Conservation (phyloP, 2,888 invertebrate species). For the Euclidia mi region DNA sequence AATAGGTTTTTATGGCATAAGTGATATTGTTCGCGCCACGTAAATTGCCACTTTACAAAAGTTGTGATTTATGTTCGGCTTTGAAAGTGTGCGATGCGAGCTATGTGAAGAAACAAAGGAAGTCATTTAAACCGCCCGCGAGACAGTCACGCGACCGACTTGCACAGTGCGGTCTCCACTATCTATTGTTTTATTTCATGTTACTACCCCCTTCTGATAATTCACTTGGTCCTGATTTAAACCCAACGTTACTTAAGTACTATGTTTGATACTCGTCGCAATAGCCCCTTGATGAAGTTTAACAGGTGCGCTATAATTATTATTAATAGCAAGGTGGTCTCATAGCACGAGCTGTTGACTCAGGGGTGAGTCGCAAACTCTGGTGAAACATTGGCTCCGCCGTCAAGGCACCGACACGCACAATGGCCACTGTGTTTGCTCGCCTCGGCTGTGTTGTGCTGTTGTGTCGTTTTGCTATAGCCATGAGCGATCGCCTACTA, state of each 20-base stretch:
- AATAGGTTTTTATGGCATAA: slow-evolving; percentile 49
- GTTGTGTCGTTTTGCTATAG: slow-evolving; percentile 65
- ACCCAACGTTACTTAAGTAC: slow-evolving; percentile 11
- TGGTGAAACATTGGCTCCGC: slow-evolving; percentile 72
- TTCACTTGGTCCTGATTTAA: slow-evolving; percentile 49
- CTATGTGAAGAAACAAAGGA: slow-evolving; percentile 83
- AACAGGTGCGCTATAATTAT: slow-evolving; percentile 51
- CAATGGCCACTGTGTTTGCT: slow-evolving; percentile 79
- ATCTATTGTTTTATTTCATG: slow-evolving; percentile 73
- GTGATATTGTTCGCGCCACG: slow-evolving; percentile 57
- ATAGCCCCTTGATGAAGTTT: slow-evolving; percentile 40
- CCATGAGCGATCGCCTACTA: slow-evolving; percentile 68
- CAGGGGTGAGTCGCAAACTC: slow-evolving; percentile 73
- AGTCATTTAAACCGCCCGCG: slow-evolving; percentile 79
- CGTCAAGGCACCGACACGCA: slow-evolving; percentile 76
- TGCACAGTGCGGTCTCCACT: slow-evolving; percentile 65
- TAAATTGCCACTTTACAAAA: slow-evolving; percentile 69
- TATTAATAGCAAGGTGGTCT: slow-evolving; percentile 71
- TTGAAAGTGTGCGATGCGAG: slow-evolving; percentile 71
- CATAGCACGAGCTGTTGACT: slow-evolving; percentile 73
- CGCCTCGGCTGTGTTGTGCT: slow-evolving; percentile 65
- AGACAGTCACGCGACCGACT: slow-evolving; percentile 82
- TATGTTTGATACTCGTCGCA: slow-evolving; percentile 14
- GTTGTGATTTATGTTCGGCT: slow-evolving; percentile 68
- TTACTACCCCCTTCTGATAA: slow-evolving; percentile 57